Evolutionary conservation across 2,797 vertebrate genomes (phyloP).

Genomic region (Ispidina lecontei): DNA sequence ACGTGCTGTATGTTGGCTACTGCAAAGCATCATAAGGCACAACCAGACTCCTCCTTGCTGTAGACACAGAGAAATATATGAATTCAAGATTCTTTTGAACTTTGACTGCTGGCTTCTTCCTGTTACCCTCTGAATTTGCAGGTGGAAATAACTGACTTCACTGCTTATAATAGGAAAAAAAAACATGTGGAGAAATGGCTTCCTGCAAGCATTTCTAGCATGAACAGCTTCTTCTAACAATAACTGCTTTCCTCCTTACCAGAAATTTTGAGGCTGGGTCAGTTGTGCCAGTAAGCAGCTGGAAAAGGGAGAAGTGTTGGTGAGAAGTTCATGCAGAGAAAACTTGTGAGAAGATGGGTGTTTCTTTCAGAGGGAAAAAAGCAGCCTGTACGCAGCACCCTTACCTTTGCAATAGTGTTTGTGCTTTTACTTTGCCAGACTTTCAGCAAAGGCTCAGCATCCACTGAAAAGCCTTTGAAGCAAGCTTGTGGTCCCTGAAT

Average conservation of each 20-base stretch:
- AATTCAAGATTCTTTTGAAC: neutral
- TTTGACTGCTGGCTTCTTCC: neutral
- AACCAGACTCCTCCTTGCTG: neutral
- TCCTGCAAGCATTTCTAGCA: neutral
- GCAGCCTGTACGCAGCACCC: neutral
- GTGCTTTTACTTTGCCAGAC: neutral
- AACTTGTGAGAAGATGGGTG: neutral
- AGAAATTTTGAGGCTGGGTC: neutral
- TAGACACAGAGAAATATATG: neutral
- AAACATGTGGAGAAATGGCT: neutral
- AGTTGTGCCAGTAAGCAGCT: neutral
- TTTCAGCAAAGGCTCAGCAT: neutral
- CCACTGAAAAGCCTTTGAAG: neutral
- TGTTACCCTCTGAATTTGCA: neutral
- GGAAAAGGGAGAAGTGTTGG: neutral
- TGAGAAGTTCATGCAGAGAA: neutral
- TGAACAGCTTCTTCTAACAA: neutral
- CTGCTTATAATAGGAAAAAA: neutral
- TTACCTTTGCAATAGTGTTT: neutral
- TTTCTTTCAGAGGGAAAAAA: neutral
- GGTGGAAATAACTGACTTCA: neutral
- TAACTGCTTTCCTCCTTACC: neutral
- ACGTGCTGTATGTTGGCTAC: neutral
- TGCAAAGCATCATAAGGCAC: fast-evolving
- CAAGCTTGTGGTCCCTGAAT: neutral